Percentiles rank a stretch among this genome's conserved stretches.
Evolutionary conservation across 2,797 vertebrate genomes (phyloP).

Genomic region (Periophthalmus magnuspinnatus): DNA sequence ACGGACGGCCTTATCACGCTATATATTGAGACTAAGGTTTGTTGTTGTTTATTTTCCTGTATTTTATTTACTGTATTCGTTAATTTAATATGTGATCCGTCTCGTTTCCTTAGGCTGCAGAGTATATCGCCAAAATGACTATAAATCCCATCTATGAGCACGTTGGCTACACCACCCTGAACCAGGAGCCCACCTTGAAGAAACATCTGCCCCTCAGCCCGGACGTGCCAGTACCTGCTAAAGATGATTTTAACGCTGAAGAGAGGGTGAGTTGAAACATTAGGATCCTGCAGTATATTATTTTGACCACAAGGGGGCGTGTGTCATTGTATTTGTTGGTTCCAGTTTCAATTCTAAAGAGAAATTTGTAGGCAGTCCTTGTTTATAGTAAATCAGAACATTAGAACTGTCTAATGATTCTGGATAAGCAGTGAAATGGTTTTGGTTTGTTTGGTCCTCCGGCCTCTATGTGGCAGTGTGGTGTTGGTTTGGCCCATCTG

Average conservation of each 20-base stretch:
- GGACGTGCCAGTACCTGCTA: slow-evolving; percentile 80
- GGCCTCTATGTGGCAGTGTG: too few relatives aligned
- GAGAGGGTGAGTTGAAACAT: slow-evolving; percentile 86
- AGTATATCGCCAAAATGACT: slow-evolving; percentile 99
- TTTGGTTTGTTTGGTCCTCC: too few relatives aligned
- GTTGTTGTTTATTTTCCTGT: not conserved
- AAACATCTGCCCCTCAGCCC: slow-evolving; percentile 83
- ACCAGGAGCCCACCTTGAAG: slow-evolving; percentile 91
- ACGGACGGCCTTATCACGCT: slow-evolving; percentile 98
- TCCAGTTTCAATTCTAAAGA: too few relatives aligned
- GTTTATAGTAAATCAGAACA: too few relatives aligned
- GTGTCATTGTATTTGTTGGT: too few relatives aligned
- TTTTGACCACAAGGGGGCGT: too few relatives aligned
- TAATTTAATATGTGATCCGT: not conserved
- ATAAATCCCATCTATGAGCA: slow-evolving; percentile 99
- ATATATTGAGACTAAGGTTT: slow-evolving; percentile 94
- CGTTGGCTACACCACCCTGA: slow-evolving; percentile 98
- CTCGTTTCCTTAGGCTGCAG: slow-evolving; percentile 78
- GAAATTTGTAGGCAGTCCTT: too few relatives aligned
- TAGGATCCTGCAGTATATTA: too few relatives aligned
- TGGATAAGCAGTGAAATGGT: too few relatives aligned
- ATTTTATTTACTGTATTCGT: not conserved
- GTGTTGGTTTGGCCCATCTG: too few relatives aligned
- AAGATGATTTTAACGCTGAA: slow-evolving; percentile 82
- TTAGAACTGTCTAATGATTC: too few relatives aligned